These are phyloP conservation scores for Ibidorhyncha struthersii DNA, from an alignment of 2,113 vertebrate species.

Conservation along the genomic window DNA sequence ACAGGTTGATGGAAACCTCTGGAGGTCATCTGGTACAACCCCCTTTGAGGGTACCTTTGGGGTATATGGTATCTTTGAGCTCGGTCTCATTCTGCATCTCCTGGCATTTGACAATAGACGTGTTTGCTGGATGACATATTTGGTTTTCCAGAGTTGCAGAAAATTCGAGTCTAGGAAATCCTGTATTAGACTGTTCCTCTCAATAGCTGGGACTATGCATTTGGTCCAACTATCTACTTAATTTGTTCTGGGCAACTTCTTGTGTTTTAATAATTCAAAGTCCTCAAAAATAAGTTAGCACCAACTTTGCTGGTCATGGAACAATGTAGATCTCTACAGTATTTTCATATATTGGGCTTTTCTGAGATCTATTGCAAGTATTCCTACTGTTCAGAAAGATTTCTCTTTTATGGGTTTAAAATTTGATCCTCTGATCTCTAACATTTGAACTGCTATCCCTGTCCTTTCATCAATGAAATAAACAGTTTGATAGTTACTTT, in stretches of 20 bases:
- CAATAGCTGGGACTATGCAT: background rate
- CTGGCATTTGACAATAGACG: background rate
- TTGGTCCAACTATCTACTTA: background rate
- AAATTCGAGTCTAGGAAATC: background rate
- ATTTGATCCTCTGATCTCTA: background rate
- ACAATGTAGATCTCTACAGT: background rate
- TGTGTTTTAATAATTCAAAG: background rate
- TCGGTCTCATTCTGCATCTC: background rate
- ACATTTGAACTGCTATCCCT: background rate
- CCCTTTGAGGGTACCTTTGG: background rate
- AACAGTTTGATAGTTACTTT: background rate
- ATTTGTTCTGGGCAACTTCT: background rate
- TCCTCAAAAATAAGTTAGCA: background rate
- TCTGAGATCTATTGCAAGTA: background rate
- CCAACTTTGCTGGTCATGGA: background rate
- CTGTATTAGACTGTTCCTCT: background rate
- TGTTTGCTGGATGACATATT: background rate
- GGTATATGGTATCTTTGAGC: background rate
- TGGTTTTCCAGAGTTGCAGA: background rate
- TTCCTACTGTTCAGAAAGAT: background rate
- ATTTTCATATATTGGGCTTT: background rate
- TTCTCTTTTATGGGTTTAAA: background rate
- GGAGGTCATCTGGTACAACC: background rate
- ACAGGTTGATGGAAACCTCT: background rate
- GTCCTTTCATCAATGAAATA: background rate